phyloP scores from a whole-genome alignment of 1,140 invertebrate genomes.

The Diachasma alloeum region DNA sequence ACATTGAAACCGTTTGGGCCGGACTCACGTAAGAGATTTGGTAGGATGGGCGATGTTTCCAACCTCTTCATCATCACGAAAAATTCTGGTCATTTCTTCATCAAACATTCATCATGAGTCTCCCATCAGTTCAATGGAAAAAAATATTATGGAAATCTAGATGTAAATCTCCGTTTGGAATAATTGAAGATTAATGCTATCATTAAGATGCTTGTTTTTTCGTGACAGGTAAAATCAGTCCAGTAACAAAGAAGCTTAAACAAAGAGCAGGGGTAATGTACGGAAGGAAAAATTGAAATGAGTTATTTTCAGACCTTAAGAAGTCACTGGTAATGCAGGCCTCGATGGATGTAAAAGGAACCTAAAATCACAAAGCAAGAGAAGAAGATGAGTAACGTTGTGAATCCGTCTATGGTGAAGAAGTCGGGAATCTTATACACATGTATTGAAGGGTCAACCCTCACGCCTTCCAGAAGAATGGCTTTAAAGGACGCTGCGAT shows the following conservation, averaged over 20 bases:
- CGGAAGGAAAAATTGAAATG: neutral
- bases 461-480: neutral
- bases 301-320: neutral
- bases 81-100: too few relatives aligned
- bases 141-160: too few relatives aligned
- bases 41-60: too few relatives aligned
- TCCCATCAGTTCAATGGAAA: too few relatives aligned
- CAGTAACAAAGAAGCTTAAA: neutral
- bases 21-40: too few relatives aligned
- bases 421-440: neutral
- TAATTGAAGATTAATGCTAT: neutral
- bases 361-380: neutral
- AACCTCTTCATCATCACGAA: too few relatives aligned
- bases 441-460: neutral
- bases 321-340: neutral
- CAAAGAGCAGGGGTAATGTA: neutral
- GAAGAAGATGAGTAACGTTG: neutral
- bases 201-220: neutral
- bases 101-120: too few relatives aligned
- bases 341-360: neutral
- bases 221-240: neutral
- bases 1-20: too few relatives aligned
- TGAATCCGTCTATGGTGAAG: neutral
- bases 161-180: neutral
- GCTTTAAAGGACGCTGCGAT: slow-evolving; percentile 9